Base-by-base conservation (phyloP, 2,888 invertebrate species). In the Glaucopsyche alexis region DNA sequence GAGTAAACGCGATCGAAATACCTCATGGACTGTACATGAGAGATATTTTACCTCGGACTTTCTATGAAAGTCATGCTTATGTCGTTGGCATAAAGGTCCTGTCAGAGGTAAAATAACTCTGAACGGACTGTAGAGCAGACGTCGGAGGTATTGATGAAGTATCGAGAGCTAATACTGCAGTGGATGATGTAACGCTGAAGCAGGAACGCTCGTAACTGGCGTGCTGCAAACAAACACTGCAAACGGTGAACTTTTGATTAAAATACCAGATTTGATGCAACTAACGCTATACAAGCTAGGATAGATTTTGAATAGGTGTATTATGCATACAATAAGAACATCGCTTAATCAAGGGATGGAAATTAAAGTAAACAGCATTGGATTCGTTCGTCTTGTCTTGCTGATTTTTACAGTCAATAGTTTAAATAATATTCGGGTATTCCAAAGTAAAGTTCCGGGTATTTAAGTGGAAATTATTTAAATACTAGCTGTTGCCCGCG, bases 171-270 rank as follows among this genome's bases (percentile, higher is more conserved):
- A 73, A 72, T 77, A 77, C 78, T 80, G 77, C 80, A 82, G 81
- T 82, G 73, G 80, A 80, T 83, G 83, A 86, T 83, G 83, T 82
- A 85, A 86, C 78, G 76, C 71, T 72, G 74, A 79, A 78, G 76
- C 77, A 75, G 78, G 64, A 70, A 60, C 74, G 74, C 79, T 80
- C 81, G 80, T 82, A 82, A 83, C 80, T 82, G 80, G 81, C 79
- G 80, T 82, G 80, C 77, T 19, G 79, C 78, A 81, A 82, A 77
- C 74, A 78, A 72, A 73, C 72, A 52, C 55, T 42, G 19, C 47
- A 47, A 64, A 67, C 64, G 38, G 50, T 49, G 13, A 72, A 65
- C 66, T 66, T 42, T 69, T 49, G 69, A 69, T 69, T 49, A 69
- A 69, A 69, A 69, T n/a, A 42, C 42, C 45, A 67, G 67, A 67